Evolutionary conservation across 2,888 invertebrate genomes (phyloP).

Genomic region (Chelonus formosanus): DNA sequence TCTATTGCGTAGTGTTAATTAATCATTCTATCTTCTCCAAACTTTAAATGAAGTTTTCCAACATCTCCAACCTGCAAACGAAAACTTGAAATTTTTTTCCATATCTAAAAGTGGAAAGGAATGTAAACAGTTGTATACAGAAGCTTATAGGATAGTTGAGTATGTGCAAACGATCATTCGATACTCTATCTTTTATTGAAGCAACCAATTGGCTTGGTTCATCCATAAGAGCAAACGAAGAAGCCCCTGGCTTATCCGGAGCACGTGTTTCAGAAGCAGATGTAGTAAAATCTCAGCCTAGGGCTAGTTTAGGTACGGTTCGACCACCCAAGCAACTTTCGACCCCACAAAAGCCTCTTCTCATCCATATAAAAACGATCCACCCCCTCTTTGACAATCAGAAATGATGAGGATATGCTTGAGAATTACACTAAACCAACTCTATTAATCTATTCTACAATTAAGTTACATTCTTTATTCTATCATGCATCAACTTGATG

Average conservation of each 20-base stretch:
- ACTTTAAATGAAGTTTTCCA: too few relatives aligned
- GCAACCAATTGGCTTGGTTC: constrained; percentile 4
- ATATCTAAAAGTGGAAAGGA: not conserved
- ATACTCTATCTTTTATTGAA: constrained; percentile 15
- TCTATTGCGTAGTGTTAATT: too few relatives aligned
- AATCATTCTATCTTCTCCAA: too few relatives aligned
- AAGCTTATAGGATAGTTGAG: constrained; percentile 7
- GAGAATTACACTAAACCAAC: not conserved
- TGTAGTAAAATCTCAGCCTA: constrained; percentile 51
- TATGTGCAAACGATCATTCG: constrained; percentile 12
- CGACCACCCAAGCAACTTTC: constrained; percentile 38
- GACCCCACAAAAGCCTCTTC: constrained; percentile 11
- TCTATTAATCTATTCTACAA: too few relatives aligned
- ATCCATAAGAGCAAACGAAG: constrained; percentile 10
- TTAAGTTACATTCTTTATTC: not conserved
- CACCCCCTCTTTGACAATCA: constrained; percentile 8
- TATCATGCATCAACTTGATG: too few relatives aligned
- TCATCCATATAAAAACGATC: constrained; percentile 18
- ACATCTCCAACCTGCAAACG: too few relatives aligned
- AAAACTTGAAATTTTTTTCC: not conserved
- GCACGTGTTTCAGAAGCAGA: constrained; percentile 56
- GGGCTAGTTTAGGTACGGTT: constrained; percentile 36
- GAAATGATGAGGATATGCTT: not conserved
- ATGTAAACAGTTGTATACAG: constrained; percentile 4
- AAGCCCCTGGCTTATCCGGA: constrained; percentile 42